These are phyloP conservation scores for Sitophilus oryzae DNA, from an alignment of 1,140 invertebrate genomes.

Conservation along the genomic window DNA sequence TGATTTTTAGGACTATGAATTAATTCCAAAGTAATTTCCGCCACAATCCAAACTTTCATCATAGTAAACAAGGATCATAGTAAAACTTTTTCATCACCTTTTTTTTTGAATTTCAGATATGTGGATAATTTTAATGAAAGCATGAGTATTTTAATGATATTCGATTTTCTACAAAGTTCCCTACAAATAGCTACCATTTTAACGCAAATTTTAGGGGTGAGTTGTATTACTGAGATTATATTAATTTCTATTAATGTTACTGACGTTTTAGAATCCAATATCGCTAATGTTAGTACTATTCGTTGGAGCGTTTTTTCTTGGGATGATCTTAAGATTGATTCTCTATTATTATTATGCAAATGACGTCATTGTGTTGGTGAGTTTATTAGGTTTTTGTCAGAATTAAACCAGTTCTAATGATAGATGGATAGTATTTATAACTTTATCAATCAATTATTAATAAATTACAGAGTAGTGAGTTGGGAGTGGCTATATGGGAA, in stretches of 20 bases:
- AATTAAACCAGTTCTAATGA: too few species aligned
- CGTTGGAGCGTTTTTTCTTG: conserved; percentile 2
- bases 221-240: background rate
- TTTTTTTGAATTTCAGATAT: conserved; percentile 16
- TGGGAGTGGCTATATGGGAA: conserved; percentile 13
- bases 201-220: conserved; percentile 8
- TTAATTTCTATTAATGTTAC: background rate
- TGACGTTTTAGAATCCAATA: conserved; percentile 7
- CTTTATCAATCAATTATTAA: too few species aligned
- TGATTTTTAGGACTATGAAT: too few species aligned
- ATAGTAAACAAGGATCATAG: too few species aligned
- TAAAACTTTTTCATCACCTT: too few species aligned
- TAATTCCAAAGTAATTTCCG: too few species aligned
- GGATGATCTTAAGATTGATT: conserved; percentile 16
- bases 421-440: too few species aligned
- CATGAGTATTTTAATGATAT: conserved; percentile 17
- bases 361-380: conserved; percentile 17
- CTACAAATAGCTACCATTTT: conserved; percentile 11
- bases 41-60: too few species aligned
- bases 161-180: conserved; percentile 24
- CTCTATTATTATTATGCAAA: conserved; percentile 20
- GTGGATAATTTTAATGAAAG: conserved; percentile 14
- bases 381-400: background rate
- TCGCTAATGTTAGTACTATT: conserved; percentile 2
- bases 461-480: conserved; percentile 17